phyloP scores from a whole-genome alignment of 2,888 invertebrate genomes.

The Drosophila helvetica region DNA sequence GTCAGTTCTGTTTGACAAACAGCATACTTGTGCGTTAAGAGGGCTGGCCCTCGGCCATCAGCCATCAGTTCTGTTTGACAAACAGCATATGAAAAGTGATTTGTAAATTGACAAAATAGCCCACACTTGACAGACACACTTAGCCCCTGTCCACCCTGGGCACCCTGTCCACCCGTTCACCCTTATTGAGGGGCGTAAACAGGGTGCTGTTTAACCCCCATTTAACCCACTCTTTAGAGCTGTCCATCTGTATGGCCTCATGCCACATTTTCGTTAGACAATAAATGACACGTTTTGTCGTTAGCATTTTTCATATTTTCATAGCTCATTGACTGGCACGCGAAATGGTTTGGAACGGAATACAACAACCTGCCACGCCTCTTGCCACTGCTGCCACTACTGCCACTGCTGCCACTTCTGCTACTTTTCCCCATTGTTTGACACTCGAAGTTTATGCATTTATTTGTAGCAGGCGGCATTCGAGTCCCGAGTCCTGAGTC shows the following conservation, averaged over 20 bases:
- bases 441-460: conserved; percentile 73
- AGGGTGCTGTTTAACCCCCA: neutral
- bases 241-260: neutral
- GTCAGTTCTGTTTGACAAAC: conserved; percentile 1
- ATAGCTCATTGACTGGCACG: conserved; percentile 70
- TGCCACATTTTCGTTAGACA: conserved; percentile 22
- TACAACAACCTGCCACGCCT: conserved; percentile 12
- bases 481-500: conserved; percentile 19
- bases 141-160: too few relatives aligned
- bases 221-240: neutral
- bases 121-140: conserved; percentile 5
- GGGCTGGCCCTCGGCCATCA: conserved; percentile 23
- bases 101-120: conserved; percentile 45
- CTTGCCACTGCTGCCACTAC: neutral
- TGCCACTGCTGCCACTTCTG: conserved; percentile 2
- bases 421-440: conserved; percentile 46
- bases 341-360: conserved; percentile 64
- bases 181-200: neutral
- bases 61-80: neutral
- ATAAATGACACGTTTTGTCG: conserved; percentile 43
- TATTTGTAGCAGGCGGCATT: conserved; percentile 56
- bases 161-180: too few relatives aligned
- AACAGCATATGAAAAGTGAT: conserved; percentile 32
- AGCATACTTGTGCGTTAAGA: conserved; percentile 3
- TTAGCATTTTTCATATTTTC: conserved; percentile 63